These are phyloP conservation scores for Crossaster papposus DNA, from an alignment of 53 echinoderm and acorn worm genomes.

Conservation along the genomic window DNA sequence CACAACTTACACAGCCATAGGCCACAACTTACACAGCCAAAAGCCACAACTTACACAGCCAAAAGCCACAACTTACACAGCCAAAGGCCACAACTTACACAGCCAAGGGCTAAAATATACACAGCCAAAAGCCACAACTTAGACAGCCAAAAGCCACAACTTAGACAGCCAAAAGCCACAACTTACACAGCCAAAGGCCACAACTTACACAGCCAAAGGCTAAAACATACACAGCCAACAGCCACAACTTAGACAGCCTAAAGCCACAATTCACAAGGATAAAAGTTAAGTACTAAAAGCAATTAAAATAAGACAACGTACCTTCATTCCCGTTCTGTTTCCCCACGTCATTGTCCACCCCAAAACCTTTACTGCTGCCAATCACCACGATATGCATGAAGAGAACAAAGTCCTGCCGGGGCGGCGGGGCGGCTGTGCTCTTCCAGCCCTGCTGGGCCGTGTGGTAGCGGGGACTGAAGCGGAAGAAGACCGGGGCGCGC, in stretches of 20 bases:
- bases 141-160: background rate
- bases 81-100: too few relatives aligned
- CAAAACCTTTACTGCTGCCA: conserved; percentile 83
- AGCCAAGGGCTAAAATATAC: too few relatives aligned
- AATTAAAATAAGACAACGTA: conserved; percentile 7
- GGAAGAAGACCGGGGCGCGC: conserved; percentile 87
- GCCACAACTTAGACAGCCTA: too few relatives aligned
- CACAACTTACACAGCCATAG: background rate
- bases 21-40: background rate
- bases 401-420: conserved; percentile 95
- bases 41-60: background rate
- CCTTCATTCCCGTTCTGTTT: conserved; percentile 68
- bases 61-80: too few relatives aligned
- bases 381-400: conserved; percentile 93
- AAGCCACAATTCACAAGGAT: too few relatives aligned
- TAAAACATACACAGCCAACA: too few relatives aligned
- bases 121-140: too few relatives aligned
- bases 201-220: too few relatives aligned
- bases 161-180: too few relatives aligned
- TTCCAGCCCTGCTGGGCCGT: conserved; percentile 88
- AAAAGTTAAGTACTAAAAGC: too few relatives aligned
- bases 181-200: too few relatives aligned
- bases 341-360: conserved; percentile 32
- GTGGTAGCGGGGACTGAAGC: conserved; percentile 97
- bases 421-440: conserved; percentile 82